Base-by-base conservation (phyloP, 2,888 invertebrate genomes). In the Erebia ligea region DNA sequence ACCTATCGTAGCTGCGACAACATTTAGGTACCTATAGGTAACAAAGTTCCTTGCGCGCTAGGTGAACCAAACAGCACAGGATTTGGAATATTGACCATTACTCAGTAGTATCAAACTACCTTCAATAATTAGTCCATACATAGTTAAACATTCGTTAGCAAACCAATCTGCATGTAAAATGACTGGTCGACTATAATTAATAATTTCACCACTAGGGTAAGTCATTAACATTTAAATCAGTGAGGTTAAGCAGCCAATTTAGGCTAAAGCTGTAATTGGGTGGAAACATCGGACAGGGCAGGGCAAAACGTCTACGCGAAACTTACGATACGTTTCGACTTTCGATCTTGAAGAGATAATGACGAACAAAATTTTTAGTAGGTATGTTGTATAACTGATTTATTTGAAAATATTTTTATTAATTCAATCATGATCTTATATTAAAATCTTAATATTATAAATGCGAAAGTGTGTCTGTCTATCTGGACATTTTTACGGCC, bases 121-220 rank as follows among this genome's bases (percentile, higher is more conserved):
- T 80, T 81, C 83, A 82, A 78, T 75, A 82, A 78, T 75, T 72
- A 66, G 50, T 82, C 80, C 83, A 87, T 92, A 84, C 87, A 92
- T 92, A 88, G 88, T 92, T 91, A 86, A 92, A 90, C 88, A 90
- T 89, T 91, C 88, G 90, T 90, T 88, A 86, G 89, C 91, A 85
- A 88, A 84, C 88, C 93, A 92, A 93, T 92, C 92, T 92, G 91
- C 91, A 92, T 92, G 86, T 88, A 88, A 89, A 89, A 90, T 88
- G 83, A 78, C 75, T 87, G 86, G 83, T 83, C 83, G 84, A 82
- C 76, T 80, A 89, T 88, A 88, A 92, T 92, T 93, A 92, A 92
- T 93, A 92, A 93, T 93, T 92, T 92, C 91, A 87, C 88, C 91
- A 90, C 92, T 88, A n/a, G n/a, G n/a, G n/a, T n/a, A 82, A 80